phyloP scores from a whole-genome alignment of 2,797 vertebrate species.

The Sebastolobus alascanus region DNA sequence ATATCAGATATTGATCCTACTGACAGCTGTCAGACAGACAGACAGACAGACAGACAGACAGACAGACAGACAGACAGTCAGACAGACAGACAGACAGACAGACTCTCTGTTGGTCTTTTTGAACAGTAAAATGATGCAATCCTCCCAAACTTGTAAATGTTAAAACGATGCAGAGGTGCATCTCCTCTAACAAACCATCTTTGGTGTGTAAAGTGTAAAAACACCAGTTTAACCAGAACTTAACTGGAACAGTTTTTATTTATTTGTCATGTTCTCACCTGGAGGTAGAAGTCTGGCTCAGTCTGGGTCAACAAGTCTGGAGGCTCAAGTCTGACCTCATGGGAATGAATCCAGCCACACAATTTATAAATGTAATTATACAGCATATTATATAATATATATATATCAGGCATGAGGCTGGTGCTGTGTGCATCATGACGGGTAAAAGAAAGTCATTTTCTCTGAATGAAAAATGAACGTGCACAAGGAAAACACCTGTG shows the following conservation, averaged over 20 bases:
- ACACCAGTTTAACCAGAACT: background rate
- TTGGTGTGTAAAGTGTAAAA: background rate
- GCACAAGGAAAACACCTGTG: too few relatives aligned
- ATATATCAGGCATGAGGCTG: too few relatives aligned
- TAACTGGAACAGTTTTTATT: background rate
- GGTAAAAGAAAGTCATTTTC: too few relatives aligned
- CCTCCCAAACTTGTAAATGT: background rate
- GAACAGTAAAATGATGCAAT: background rate
- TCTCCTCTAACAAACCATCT: background rate
- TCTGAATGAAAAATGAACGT: too few relatives aligned
- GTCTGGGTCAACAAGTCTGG: too few relatives aligned
- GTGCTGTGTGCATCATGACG: too few relatives aligned
- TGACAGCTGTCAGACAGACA: background rate
- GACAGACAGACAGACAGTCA: too few relatives aligned
- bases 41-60: too few relatives aligned
- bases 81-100: too few relatives aligned
- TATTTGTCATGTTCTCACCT: background rate
- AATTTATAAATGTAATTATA: too few relatives aligned
- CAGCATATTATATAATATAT: too few relatives aligned
- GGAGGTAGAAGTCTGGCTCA: too few relatives aligned
- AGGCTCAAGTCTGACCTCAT: conserved; percentile 5
- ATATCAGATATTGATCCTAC: background rate
- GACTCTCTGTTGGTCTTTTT: background rate
- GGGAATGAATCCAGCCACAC: conserved; percentile 8
- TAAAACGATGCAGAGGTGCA: background rate